Conservation (phyloP, 2,113 vertebrate genomes). For the Mirza zaza region DNA sequence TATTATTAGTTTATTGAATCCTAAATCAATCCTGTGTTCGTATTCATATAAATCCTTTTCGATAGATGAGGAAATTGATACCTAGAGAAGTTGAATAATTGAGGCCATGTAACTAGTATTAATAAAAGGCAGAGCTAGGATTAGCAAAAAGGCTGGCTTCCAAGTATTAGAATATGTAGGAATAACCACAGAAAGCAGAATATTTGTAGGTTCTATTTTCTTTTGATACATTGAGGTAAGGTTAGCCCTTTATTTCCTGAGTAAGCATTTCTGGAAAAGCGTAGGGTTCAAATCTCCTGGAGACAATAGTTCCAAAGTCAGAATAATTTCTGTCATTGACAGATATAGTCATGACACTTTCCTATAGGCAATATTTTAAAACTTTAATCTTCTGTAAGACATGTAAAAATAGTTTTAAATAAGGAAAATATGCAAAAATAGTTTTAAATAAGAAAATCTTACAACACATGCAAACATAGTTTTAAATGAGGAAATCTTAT, state of each 20-base stretch:
- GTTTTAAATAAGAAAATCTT: constrained; percentile 11
- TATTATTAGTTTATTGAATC: neutral
- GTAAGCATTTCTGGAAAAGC: constrained; percentile 62
- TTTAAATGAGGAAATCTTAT: neutral
- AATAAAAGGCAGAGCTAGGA: neutral
- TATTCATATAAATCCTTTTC: neutral
- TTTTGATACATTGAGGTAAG: constrained; percentile 38
- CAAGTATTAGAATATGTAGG: constrained; percentile 13
- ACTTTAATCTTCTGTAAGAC: constrained; percentile 59
- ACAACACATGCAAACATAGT: neutral
- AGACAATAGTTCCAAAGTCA: constrained; percentile 47
- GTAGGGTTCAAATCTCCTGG: constrained; percentile 48
- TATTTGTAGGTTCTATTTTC: constrained; percentile 1
- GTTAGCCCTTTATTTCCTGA: neutral
- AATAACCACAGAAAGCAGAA: constrained; percentile 43
- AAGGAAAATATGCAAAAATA: constrained; percentile 46
- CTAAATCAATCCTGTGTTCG: neutral
- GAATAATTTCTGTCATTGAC: constrained; percentile 57
- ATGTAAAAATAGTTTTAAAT: constrained; percentile 49
- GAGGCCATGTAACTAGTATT: neutral
- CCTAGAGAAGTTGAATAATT: neutral
- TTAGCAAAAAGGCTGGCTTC: neutral
- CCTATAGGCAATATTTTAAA: constrained; percentile 4
- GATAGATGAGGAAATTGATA: neutral
- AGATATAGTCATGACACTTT: constrained; percentile 40